These are phyloP conservation scores for Nephrotoma appendiculata DNA, from an alignment of 2,888 invertebrate genomes.

Conservation along the genomic window DNA sequence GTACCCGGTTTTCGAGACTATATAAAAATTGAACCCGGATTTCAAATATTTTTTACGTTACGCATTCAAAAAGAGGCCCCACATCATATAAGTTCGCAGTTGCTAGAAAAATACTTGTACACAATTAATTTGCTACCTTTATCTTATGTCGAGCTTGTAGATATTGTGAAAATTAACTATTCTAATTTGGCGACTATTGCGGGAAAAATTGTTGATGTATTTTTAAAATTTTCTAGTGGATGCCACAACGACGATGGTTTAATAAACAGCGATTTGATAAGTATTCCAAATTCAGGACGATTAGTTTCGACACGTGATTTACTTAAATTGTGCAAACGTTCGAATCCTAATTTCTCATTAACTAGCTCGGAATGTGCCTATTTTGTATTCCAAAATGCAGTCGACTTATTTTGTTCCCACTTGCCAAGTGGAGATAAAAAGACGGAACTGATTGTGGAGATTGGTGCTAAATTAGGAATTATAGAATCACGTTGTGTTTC, in stretches of 20 bases:
- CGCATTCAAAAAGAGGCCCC: conserved; percentile 27
- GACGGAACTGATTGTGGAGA: conserved; percentile 50
- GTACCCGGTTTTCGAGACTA: conserved; percentile 82
- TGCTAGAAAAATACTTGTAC: conserved; percentile 70
- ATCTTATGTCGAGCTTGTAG: conserved; percentile 55
- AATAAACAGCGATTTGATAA: conserved; percentile 1
- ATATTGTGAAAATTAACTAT: conserved; percentile 53
- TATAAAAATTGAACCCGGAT: conserved; percentile 66
- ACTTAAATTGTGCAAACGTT: conserved; percentile 78
- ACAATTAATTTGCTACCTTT: conserved; percentile 71
- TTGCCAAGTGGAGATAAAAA: conserved; percentile 49
- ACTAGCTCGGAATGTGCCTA: conserved; percentile 39
- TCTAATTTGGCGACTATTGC: conserved; percentile 57
- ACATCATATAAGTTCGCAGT: conserved; percentile 45
- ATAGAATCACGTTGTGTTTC: conserved; percentile 68
- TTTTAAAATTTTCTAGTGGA: conserved; percentile 62
- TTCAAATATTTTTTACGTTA: conserved; percentile 86
- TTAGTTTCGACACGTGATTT: conserved; percentile 75
- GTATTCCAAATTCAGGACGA: conserved; percentile 35
- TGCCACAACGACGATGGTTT: conserved; percentile 35
- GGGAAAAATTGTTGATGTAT: conserved; percentile 67
- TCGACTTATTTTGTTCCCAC: conserved; percentile 82
- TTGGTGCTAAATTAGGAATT: conserved; percentile 71
- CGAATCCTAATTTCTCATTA: conserved; percentile 57
- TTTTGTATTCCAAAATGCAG: conserved; percentile 62